These are phyloP conservation scores for Hyposoter didymator DNA, from an alignment of 2,888 invertebrate species.

Conservation along the genomic window DNA sequence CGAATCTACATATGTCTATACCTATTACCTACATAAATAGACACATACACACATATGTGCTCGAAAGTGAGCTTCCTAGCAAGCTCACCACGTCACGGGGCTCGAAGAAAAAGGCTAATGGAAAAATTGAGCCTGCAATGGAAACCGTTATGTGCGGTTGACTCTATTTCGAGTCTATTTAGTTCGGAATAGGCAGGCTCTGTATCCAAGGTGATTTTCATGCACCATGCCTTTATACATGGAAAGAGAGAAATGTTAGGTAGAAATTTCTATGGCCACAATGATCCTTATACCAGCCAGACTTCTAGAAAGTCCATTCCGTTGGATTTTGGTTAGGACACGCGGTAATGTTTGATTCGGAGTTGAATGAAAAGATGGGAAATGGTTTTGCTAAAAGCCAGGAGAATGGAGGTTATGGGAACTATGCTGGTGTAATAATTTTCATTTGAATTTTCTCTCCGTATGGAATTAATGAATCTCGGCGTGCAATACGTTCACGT, in stretches of 20 bases:
- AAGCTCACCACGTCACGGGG: conserved; percentile 48
- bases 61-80: conserved; percentile 12
- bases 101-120: conserved; percentile 70
- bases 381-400: no score
- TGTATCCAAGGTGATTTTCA: conserved; percentile 16
- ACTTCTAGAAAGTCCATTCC: no score
- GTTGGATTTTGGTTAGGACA: no score
- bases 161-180: conserved; percentile 76
- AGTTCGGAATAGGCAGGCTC: conserved; percentile 66
- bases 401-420: no score
- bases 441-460: no score
- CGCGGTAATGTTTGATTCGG: no score
- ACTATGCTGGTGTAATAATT: no score
- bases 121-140: conserved; percentile 77
- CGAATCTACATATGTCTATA: conserved; percentile 41
- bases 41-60: not conserved
- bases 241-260: no score
- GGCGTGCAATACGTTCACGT: not conserved
- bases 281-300: no score
- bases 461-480: not conserved
- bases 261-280: no score
- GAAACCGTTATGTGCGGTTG: conserved; percentile 72
- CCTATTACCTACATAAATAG: conserved; percentile 39
- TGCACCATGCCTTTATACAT: not conserved
- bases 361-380: no score